Evolutionary conservation across 2,888 invertebrate species (phyloP).

Genomic region (Cremastinae sp.): DNA sequence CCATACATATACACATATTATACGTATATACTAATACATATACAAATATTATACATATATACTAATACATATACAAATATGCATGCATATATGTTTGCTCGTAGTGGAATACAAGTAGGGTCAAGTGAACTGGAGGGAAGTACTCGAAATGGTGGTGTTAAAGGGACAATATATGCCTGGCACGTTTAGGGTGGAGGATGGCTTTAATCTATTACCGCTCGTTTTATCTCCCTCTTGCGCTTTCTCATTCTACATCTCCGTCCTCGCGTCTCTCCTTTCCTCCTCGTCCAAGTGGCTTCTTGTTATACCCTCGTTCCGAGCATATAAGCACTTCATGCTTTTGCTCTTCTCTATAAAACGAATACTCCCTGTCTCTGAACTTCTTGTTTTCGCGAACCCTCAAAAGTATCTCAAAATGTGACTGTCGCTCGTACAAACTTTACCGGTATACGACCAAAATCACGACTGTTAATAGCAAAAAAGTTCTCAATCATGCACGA

Average conservation of each 20-base stretch:
- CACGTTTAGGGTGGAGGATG: conserved; percentile 71
- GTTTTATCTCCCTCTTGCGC: conserved; percentile 53
- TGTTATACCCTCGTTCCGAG: conserved; percentile 76
- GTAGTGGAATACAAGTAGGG: conserved; percentile 73
- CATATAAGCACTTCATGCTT: conserved; percentile 56
- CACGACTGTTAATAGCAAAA: background rate
- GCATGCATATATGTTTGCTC: background rate
- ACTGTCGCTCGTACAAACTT: conserved; percentile 27
- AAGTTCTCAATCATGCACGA: too few species aligned
- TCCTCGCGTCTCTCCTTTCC: too few species aligned
- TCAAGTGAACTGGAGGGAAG: conserved; percentile 78
- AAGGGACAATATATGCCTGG: conserved; percentile 75
- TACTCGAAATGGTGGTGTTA: conserved; percentile 73
- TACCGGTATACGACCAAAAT: background rate
- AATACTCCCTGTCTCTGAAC: background rate
- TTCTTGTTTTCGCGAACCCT: conserved; percentile 39
- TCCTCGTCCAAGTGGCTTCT: conserved; percentile 75
- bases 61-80: conserved; percentile 11
- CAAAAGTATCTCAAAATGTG: conserved; percentile 42
- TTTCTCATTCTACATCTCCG: too few species aligned
- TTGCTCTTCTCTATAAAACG: conserved; percentile 4
- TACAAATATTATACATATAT: too few species aligned
- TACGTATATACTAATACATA: too few species aligned
- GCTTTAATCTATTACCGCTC: conserved; percentile 78
- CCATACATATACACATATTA: too few species aligned